phyloP scores from a whole-genome alignment of 2,797 vertebrate species.

The Poecilia wingei region DNA sequence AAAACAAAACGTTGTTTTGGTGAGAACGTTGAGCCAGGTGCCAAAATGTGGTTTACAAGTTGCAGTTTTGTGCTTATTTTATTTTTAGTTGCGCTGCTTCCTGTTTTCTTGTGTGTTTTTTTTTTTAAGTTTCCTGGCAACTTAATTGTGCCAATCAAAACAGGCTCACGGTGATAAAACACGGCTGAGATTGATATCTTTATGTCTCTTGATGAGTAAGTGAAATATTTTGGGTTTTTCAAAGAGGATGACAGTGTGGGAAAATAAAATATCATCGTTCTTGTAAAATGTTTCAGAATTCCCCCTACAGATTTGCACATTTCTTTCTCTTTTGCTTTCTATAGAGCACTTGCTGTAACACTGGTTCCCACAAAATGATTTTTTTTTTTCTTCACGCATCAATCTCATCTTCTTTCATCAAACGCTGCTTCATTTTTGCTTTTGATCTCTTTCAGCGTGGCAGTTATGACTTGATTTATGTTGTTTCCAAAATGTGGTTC shows the following conservation, averaged over 20 bases:
- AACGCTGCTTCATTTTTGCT: background rate
- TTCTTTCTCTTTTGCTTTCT: background rate
- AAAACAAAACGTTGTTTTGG: background rate
- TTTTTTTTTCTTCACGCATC: background rate
- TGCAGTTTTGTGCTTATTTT: background rate
- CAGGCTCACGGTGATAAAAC: background rate
- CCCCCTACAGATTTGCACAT: too few relatives aligned
- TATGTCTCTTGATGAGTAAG: background rate
- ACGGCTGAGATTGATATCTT: background rate
- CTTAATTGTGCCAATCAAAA: background rate
- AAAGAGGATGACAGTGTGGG: background rate
- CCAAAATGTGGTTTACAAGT: background rate
- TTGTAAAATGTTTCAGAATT: slow-evolving; percentile 1
- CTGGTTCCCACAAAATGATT: background rate
- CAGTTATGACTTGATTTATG: background rate
- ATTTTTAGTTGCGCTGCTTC: background rate
- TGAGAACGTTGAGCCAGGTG: background rate
- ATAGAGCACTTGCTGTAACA: background rate
- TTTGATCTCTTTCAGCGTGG: background rate
- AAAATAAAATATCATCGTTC: background rate
- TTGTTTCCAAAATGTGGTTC: background rate
- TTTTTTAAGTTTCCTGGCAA: background rate
- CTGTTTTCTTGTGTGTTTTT: background rate
- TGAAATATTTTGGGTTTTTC: background rate
- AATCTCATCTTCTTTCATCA: background rate